Percentiles rank a stretch among this genome's conserved stretches.
phyloP scores from a whole-genome alignment of 92 coral and sea anemone species.

The Ricordea florida region DNA sequence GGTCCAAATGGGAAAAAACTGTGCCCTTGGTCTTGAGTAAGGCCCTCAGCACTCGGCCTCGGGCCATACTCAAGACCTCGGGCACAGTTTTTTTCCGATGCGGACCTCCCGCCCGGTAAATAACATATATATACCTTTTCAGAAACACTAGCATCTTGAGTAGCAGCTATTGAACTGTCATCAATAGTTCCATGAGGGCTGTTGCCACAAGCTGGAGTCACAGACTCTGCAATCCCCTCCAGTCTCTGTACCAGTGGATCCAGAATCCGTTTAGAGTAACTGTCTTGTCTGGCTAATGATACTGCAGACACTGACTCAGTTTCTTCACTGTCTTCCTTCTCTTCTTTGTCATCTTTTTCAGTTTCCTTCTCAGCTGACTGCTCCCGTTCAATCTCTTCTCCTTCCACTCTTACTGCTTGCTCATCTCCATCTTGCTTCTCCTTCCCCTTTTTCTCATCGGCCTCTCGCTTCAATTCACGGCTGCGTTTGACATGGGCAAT shows the following conservation, averaged over 20 bases:
- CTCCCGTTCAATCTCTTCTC: conserved; percentile 48
- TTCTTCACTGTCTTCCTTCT: conserved; percentile 36
- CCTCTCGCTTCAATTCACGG: conserved; percentile 74
- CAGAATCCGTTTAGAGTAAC: conserved; percentile 12
- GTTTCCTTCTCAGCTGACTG: conserved; percentile 57
- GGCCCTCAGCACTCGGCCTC: too few relatives aligned
- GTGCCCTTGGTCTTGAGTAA: too few relatives aligned
- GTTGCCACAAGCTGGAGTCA: conserved; percentile 46
- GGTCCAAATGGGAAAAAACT: too few relatives aligned
- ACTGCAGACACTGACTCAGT: conserved; percentile 3
- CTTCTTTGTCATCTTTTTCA: conserved; percentile 56
- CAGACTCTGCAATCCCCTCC: conserved; percentile 58
- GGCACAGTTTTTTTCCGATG: too few relatives aligned
- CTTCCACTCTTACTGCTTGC: conserved; percentile 24
- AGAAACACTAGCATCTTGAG: conserved; percentile 7
- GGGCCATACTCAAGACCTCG: too few relatives aligned
- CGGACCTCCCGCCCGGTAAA: too few relatives aligned
- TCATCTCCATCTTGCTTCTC: conserved; percentile 50
- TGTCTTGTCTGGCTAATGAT: conserved; percentile 44
- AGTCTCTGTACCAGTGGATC: conserved; percentile 55
- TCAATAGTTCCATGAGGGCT: conserved; percentile 85
- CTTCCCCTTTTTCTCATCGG: conserved; percentile 63
- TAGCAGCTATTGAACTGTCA: conserved; percentile 21
- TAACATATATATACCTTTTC: too few relatives aligned
- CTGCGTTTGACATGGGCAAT: conserved; percentile 72